Conservation (phyloP, 2,797 vertebrate genomes). For the Nyctibius grandis region DNA sequence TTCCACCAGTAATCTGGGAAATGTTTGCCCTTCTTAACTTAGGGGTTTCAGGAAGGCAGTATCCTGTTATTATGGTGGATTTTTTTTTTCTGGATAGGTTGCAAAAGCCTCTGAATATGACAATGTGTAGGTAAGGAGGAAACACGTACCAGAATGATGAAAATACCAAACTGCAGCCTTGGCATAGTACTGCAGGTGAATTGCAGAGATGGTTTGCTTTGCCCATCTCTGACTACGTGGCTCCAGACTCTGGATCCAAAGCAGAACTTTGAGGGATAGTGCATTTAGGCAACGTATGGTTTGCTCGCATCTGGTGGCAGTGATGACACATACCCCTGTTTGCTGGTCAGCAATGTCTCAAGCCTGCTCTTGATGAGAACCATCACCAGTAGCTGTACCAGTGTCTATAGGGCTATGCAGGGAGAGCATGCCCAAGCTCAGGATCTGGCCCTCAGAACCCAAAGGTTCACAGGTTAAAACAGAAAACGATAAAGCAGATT, state of each 20-base stretch:
- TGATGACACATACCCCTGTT: background rate
- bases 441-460: background rate
- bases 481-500: conserved; percentile 28
- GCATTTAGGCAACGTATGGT: accelerated
- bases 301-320: background rate
- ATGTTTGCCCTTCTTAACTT: background rate
- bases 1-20: background rate
- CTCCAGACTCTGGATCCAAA: background rate
- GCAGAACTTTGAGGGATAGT: background rate
- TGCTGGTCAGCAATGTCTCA: background rate
- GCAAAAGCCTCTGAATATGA: background rate
- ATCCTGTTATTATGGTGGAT: background rate
- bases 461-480: conserved; percentile 4
- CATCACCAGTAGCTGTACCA: background rate
- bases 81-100: background rate
- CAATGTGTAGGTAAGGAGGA: background rate
- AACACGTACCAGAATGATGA: background rate
- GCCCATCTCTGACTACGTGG: background rate
- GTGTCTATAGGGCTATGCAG: background rate
- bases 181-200: background rate
- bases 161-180: background rate
- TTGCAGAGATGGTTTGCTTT: background rate
- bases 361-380: background rate
- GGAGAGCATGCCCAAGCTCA: background rate
- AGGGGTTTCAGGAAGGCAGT: background rate